Percentiles rank a stretch among this genome's conserved stretches.
Conservation (phyloP, 2,113 vertebrate genomes). For the Anthoscopus minutus region DNA sequence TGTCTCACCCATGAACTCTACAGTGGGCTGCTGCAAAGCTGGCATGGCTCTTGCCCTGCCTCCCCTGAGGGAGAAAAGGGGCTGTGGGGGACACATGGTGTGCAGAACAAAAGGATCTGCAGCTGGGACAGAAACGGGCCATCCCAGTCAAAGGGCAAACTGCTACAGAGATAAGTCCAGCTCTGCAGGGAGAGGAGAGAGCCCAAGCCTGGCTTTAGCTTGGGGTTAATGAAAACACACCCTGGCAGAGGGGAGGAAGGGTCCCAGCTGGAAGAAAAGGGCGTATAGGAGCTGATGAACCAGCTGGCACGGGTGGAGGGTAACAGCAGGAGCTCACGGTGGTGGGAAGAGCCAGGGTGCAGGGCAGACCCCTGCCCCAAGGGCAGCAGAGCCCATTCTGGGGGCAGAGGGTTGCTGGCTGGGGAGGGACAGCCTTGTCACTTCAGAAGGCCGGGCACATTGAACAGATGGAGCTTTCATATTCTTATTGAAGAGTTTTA, state of each 20-base stretch:
- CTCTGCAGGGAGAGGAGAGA: background rate
- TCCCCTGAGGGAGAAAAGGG: background rate
- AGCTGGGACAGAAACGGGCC: background rate
- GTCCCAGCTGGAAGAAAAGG: background rate
- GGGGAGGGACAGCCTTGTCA: slow-evolving; percentile 1
- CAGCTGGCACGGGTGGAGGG: background rate
- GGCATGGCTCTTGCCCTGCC: background rate
- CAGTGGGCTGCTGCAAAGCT: background rate
- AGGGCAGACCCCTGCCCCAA: background rate
- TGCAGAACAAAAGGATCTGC: background rate
- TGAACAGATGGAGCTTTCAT: slow-evolving; percentile 66
- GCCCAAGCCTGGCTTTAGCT: background rate
- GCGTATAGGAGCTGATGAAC: rapidly evolving
- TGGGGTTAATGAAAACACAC: background rate
- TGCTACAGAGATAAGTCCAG: background rate
- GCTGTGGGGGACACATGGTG: rapidly evolving
- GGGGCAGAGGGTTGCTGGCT: background rate
- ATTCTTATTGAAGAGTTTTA: slow-evolving; percentile 68
- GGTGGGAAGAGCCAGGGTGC: background rate
- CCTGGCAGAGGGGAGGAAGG: background rate
- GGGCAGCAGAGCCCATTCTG: background rate
- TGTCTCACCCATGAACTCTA: rapidly evolving
- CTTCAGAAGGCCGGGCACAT: background rate
- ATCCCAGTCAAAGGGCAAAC: background rate
- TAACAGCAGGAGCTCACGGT: background rate